phyloP scores from a whole-genome alignment of 2,797 vertebrate species.

The Chromis chromis region DNA sequence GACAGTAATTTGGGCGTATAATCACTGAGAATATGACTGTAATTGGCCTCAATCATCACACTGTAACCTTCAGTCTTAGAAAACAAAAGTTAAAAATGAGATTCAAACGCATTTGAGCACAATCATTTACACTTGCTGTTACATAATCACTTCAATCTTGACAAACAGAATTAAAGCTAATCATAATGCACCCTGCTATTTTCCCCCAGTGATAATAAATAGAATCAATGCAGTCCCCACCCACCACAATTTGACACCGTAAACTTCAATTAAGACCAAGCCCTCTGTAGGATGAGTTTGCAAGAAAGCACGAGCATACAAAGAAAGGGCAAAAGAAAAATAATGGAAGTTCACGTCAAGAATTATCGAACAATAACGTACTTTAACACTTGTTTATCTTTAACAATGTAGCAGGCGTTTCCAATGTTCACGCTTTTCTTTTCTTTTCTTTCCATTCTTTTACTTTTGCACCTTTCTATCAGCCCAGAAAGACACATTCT shows the following conservation, averaged over 20 bases:
- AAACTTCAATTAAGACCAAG: conserved; percentile 46
- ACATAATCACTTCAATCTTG: conserved; percentile 1
- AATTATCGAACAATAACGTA: neutral
- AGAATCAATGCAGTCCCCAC: conserved; percentile 32
- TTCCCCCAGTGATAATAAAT: neutral
- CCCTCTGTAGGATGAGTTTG: conserved; percentile 70
- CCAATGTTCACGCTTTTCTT: conserved; percentile 70
- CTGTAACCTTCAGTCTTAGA: neutral
- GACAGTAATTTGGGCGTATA: neutral
- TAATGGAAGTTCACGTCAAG: conserved; percentile 58
- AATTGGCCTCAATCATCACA: neutral
- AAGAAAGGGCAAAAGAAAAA: conserved; percentile 70
- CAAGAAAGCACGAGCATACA: conserved; percentile 67
- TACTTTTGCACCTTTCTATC: conserved; percentile 80
- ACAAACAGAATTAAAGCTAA: neutral
- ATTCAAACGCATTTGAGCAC: too few species aligned
- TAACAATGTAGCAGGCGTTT: neutral
- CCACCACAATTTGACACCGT: conserved; percentile 52
- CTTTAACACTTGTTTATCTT: neutral
- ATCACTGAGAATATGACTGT: neutral
- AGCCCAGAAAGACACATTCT: conserved; percentile 77
- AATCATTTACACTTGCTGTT: neutral
- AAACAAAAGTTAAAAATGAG: neutral
- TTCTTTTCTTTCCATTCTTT: conserved; percentile 87
- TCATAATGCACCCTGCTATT: neutral